phyloP scores from a whole-genome alignment of 2,113 vertebrate genomes.

The Siniperca chuatsi region DNA sequence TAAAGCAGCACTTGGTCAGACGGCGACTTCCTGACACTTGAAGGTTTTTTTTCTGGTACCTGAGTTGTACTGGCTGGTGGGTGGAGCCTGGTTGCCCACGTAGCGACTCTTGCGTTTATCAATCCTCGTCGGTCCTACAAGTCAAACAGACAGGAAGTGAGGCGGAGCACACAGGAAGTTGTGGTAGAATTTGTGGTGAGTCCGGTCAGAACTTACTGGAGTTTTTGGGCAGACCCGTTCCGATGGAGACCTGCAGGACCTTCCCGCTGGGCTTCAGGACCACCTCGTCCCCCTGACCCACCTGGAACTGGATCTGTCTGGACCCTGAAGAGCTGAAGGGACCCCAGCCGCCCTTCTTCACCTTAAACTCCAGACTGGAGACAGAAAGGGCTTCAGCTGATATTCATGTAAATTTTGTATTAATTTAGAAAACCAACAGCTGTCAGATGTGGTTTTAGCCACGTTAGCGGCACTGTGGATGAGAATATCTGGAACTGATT shows the following conservation, averaged over 20 bases:
- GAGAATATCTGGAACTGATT: neutral
- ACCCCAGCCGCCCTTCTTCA: slow-evolving; percentile 89
- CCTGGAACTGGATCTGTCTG: slow-evolving; percentile 88
- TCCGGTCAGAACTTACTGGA: slow-evolving; percentile 77
- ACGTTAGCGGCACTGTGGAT: too few relatives aligned
- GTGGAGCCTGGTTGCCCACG: slow-evolving; percentile 28
- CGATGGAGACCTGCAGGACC: slow-evolving; percentile 81
- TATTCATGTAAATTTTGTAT: neutral
- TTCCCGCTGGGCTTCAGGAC: slow-evolving; percentile 84
- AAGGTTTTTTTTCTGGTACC: slow-evolving; percentile 51
- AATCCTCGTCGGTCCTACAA: slow-evolving; percentile 84
- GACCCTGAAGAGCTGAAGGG: slow-evolving; percentile 85
- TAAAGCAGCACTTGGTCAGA: neutral
- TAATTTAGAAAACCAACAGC: neutral
- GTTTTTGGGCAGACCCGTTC: slow-evolving; percentile 86
- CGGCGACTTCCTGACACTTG: neutral
- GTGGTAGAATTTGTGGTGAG: too few relatives aligned
- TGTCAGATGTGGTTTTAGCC: neutral
- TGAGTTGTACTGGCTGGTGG: slow-evolving; percentile 34
- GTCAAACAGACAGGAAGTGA: slow-evolving; percentile 19
- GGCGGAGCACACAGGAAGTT: neutral
- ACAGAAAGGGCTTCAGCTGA: neutral
- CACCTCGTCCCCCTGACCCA: slow-evolving; percentile 79
- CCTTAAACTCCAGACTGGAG: slow-evolving; percentile 89
- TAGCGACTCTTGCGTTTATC: slow-evolving; percentile 86